These are phyloP conservation scores for Catagonus wagneri DNA, from an alignment of 2,113 vertebrate genomes.

Conservation along the genomic window DNA sequence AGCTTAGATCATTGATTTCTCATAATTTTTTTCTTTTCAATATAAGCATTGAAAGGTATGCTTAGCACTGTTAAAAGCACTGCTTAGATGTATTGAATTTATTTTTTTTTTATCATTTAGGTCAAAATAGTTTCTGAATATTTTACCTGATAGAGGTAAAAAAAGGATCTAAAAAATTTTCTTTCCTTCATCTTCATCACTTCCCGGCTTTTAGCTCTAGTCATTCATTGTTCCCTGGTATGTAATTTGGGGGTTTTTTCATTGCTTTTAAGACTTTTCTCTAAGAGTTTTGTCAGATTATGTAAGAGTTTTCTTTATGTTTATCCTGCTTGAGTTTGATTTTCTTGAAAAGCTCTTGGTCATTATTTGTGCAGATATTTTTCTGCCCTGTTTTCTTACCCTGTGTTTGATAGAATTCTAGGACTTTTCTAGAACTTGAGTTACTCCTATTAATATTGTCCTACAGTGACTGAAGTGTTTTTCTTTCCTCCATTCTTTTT, in stretches of 20 bases:
- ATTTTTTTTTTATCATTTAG: not conserved
- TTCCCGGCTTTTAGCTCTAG: not conserved
- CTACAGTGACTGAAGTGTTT: not conserved
- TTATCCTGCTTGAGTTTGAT: slow-evolving; percentile 3
- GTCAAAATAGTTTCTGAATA: not conserved
- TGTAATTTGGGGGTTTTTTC: not conserved
- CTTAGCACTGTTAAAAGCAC: not conserved
- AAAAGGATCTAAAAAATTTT: not conserved
- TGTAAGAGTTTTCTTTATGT: not conserved
- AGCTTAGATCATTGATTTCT: not conserved
- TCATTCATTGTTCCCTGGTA: not conserved
- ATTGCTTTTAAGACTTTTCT: not conserved
- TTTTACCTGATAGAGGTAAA: not conserved
- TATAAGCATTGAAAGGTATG: not conserved
- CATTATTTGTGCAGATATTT: not conserved
- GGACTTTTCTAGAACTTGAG: not conserved
- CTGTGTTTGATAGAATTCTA: not conserved
- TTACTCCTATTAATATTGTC: not conserved
- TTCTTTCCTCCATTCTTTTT: not conserved
- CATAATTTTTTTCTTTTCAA: not conserved
- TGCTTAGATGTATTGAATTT: not conserved
- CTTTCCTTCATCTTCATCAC: not conserved
- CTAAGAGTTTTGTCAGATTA: slow-evolving; percentile 2
- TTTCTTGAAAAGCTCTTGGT: not conserved
- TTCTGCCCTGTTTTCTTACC: not conserved